Evolutionary conservation across 2,888 invertebrate species (phyloP), one percentile per base, ranked within the genome.

Genomic region (Drosophila neutralis): DNA sequence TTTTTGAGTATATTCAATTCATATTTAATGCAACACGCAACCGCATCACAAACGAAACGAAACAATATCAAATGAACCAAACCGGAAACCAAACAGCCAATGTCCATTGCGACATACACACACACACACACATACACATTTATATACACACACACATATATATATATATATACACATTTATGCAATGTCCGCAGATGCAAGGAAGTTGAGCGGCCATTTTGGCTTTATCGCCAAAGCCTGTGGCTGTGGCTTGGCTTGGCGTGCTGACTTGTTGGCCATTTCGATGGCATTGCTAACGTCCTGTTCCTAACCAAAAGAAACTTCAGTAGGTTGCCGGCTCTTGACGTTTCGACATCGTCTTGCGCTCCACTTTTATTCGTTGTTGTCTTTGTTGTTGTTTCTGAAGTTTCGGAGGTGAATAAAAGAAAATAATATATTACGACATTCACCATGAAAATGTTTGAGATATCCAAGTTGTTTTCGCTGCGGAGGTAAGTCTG

Each of bases 391-490:
- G 45, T 49, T 62, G 38, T 45, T 62, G 38, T 42, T 52, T 11
- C 52, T 53, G 10, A 56, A 62, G 51, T 63, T 48, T 24, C 15
- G 45, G 57, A 73, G 72, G 68, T 67, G 76, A 36, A 68, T 68
- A 68, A 48, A 57, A 2, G 33, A 57, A 45, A 1, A 52, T n/a
- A n/a, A 48, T 33, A 56, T 38, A 60, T 42, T 35, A 27, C 58
- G 53, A 70, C 67, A 31, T 59, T 73, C 63, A 60, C 60, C 68
- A 90, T 84, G 86, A 91, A 89, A 82, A 91, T 92, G 92, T 92
- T 92, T 70, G 92, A 92, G 62, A 90, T 92, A 74, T 92, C 92
- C 3, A 92, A 92, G 59, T 61, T 92, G 71, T 92, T 92, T 78
- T 84, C 91, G 51, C 68, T 92, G 71, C 85, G 91, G 75, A 91